These are phyloP conservation scores for Sitodiplosis mosellana DNA, from an alignment of 1,140 invertebrate species.

Conservation along the genomic window DNA sequence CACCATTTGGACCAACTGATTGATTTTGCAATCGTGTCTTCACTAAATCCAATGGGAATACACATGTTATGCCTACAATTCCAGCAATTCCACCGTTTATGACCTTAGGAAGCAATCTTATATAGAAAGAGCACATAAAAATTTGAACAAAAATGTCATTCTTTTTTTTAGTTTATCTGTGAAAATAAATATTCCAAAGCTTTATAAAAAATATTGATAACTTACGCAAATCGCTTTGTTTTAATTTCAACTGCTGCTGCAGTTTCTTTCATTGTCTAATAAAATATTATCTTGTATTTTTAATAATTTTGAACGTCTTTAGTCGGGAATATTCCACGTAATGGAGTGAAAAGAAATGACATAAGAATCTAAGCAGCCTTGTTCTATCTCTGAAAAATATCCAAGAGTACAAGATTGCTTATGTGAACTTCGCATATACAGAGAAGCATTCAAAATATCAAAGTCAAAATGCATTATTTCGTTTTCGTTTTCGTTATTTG, in stretches of 20 bases:
- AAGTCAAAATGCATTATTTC: no score
- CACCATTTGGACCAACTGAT: conserved; percentile 73
- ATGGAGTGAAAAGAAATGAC: no score
- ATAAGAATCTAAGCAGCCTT: no score
- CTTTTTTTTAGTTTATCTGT: neutral
- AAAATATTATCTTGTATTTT: no score
- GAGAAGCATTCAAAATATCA: no score
- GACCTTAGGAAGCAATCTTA: conserved; percentile 80
- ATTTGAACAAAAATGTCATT: neutral
- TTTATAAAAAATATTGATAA: neutral
- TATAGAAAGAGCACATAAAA: conserved; percentile 8
- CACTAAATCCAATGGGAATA: conserved; percentile 95
- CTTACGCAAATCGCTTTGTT: neutral
- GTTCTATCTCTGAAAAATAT: no score
- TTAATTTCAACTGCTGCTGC: neutral
- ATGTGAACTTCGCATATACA: no score
- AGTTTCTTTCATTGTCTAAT: no score
- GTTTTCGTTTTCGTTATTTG: no score
- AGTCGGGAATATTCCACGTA: no score
- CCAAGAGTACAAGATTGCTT: no score
- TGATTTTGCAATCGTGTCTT: conserved; percentile 94
- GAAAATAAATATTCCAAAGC: neutral
- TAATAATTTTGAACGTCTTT: no score
- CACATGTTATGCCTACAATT: conserved; percentile 95
- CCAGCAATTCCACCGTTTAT: conserved; percentile 98